A percentile compares a stretch with the other conserved stretches of the same genome.
Evolutionary conservation across 2,797 vertebrate genomes (phyloP).

Genomic region (Manis javanica): DNA sequence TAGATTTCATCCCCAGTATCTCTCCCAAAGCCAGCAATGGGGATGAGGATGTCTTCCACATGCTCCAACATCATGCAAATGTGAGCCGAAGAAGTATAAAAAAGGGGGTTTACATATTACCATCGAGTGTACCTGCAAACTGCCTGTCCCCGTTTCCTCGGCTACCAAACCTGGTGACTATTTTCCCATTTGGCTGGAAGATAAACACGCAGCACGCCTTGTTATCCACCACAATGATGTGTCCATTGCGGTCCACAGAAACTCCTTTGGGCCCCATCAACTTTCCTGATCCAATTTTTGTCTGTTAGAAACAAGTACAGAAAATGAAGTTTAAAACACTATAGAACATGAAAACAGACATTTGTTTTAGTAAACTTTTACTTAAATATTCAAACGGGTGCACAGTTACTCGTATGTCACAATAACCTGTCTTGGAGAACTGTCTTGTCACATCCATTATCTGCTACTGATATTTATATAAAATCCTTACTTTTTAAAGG

Average conservation of each 20-base stretch:
- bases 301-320: constrained; percentile 85
- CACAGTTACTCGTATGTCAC: not conserved
- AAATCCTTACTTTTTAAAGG: constrained; percentile 6
- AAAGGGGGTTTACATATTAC: constrained; percentile 88
- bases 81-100: constrained; percentile 83
- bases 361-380: not conserved
- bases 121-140: constrained; percentile 96
- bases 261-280: constrained; percentile 99
- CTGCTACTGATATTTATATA: not conserved
- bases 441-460: not conserved
- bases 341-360: not conserved
- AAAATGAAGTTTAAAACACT: not conserved
- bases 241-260: constrained; percentile 96
- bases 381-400: not conserved
- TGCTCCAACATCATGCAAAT: constrained; percentile 87
- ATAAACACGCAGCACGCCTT: constrained; percentile 99
- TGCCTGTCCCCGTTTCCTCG: constrained; percentile 98
- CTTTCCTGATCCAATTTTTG: constrained; percentile 97
- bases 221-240: constrained; percentile 99
- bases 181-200: constrained; percentile 97
- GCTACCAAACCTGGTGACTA: constrained; percentile 97
- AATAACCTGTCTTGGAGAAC: not conserved
- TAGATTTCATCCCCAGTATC: constrained; percentile 5
- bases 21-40: constrained; percentile 27
- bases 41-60: constrained; percentile 67